Base-by-base conservation (phyloP, 2,797 vertebrate genomes). In the Iguana delicatissima region DNA sequence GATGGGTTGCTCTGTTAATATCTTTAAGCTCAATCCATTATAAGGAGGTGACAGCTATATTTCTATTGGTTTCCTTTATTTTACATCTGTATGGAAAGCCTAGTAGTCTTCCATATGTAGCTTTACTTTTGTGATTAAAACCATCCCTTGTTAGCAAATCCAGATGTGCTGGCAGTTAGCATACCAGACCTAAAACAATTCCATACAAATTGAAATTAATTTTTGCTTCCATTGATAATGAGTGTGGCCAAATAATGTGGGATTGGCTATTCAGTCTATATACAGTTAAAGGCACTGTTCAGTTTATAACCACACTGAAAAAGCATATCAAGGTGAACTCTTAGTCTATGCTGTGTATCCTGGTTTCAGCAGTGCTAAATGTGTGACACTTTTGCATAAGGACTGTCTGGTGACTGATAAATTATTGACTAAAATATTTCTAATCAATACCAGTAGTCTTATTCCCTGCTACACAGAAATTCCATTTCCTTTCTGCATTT, bases 91-190 rank as follows among this genome's bases (percentile, higher is more conserved):
- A 86, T 92, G 93, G 81, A 7, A 0, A 0, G 32, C 46, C 90
- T 94, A 93, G 93, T 94, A 84, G 52, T 92, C 91, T 95, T 91
- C 20, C 74, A 76, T 38, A 89, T 94, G 74, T 32, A 93, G 13
- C 38, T 84, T 73, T 29, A 73, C 50, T 38, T 24, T 6, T 77
- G 64, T 85, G 32, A 83, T 93, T 90, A 88, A 95, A 93, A 35
- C 82, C 86, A 79, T 94, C 93, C 38, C 72, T 87, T 90, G 42
- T 9, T 88, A 84, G 74, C 59, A 95, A 95, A 93, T 91, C 62
- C 82, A 92, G 89, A 89, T 94, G 62, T 91, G 62, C 42, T 93
- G 82, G 86, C 88, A 94, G 67, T 50, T 90, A 91, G 73, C 90
- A 84, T 20, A 89, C 29, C 88, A 73, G 35, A 87, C 14, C 50